These are phyloP conservation scores for Bubo bubo DNA, from an alignment of 2,113 vertebrate species.

Conservation along the genomic window DNA sequence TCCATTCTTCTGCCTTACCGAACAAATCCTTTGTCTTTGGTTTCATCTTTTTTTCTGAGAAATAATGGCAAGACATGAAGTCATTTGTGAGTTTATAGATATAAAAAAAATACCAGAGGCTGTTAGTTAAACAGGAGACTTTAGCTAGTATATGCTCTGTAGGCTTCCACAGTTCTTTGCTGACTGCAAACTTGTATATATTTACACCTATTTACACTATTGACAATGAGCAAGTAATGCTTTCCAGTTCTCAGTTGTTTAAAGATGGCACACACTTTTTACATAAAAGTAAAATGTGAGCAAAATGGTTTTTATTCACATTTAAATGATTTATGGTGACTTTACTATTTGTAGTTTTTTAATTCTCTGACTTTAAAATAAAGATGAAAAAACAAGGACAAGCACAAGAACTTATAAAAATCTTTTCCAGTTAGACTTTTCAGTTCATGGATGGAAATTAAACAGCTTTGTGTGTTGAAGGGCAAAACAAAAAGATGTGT, in stretches of 20 bases:
- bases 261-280: background rate
- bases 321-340: background rate
- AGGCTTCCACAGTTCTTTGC: background rate
- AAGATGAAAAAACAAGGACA: background rate
- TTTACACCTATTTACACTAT: background rate
- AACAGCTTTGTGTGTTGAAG: constrained; percentile 23
- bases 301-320: background rate
- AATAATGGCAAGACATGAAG: background rate
- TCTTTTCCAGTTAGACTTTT: background rate
- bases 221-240: fast-evolving
- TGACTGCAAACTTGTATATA: background rate
- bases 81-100: background rate
- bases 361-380: constrained; percentile 3
- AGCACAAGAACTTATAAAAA: constrained; percentile 7
- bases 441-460: background rate
- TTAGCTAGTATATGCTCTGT: background rate
- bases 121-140: background rate
- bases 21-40: background rate
- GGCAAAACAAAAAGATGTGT: constrained; percentile 24
- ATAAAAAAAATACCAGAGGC: background rate
- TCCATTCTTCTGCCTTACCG: background rate
- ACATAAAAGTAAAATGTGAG: background rate
- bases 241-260: background rate
- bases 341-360: background rate
- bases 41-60: background rate